Evolutionary conservation across 2,888 invertebrate genomes (phyloP).

Genomic region (Euplagia quadripunctaria): DNA sequence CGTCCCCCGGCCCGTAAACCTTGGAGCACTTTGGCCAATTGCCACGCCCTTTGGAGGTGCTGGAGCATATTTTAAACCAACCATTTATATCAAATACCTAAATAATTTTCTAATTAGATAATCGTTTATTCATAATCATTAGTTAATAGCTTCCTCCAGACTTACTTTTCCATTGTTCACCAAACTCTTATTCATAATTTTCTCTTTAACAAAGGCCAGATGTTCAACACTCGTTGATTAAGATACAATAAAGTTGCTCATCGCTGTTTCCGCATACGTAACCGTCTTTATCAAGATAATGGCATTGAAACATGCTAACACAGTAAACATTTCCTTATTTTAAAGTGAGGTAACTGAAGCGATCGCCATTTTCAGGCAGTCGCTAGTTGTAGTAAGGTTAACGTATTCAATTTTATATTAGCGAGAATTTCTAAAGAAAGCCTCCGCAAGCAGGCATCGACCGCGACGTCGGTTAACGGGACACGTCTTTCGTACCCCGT

Average conservation of each 20-base stretch:
- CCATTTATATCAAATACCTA: slow-evolving; percentile 32
- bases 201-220: slow-evolving; percentile 70
- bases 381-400: slow-evolving; percentile 17
- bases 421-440: slow-evolving; percentile 54
- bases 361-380: slow-evolving; percentile 35
- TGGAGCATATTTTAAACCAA: slow-evolving; percentile 60
- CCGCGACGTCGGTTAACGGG: slow-evolving; percentile 79
- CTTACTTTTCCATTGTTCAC: background rate
- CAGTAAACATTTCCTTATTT: slow-evolving; percentile 70
- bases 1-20: slow-evolving; percentile 68
- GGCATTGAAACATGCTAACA: slow-evolving; percentile 79
- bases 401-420: slow-evolving; percentile 24
- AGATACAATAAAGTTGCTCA: slow-evolving; percentile 75
- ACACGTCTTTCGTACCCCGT: slow-evolving; percentile 70
- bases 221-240: slow-evolving; percentile 69
- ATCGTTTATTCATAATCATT: slow-evolving; percentile 19
- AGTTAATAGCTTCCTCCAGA: slow-evolving; percentile 15
- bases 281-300: slow-evolving; percentile 77
- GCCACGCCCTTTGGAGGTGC: slow-evolving; percentile 79
- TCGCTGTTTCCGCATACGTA: slow-evolving; percentile 81
- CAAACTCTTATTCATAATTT: slow-evolving; percentile 39
- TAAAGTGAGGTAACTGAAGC: slow-evolving; percentile 39
- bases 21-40: slow-evolving; percentile 78
- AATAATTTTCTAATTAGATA: slow-evolving; percentile 54
- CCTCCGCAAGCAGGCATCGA: slow-evolving; percentile 64